phyloP scores from a whole-genome alignment of 2,888 invertebrate species.

The Limnephilus auricula region DNA sequence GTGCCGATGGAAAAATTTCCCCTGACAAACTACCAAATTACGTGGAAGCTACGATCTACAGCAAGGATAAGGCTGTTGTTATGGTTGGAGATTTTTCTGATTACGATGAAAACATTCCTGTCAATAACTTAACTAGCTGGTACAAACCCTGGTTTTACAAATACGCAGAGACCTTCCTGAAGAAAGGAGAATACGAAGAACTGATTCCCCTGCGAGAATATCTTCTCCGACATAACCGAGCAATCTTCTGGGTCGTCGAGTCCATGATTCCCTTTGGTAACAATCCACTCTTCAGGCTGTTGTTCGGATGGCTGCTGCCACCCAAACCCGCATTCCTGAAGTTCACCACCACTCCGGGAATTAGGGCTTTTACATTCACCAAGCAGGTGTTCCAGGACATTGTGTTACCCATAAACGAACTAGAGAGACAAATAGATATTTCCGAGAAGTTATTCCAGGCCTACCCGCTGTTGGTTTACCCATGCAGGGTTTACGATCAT shows the following conservation, averaged over 20 bases:
- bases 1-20: slow-evolving; percentile 75
- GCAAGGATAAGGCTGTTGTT: slow-evolving; percentile 80
- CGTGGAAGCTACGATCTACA: slow-evolving; percentile 82
- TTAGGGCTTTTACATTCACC: slow-evolving; percentile 83
- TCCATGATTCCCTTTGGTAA: slow-evolving; percentile 86
- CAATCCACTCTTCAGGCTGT: slow-evolving; percentile 78
- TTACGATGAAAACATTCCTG: slow-evolving; percentile 74
- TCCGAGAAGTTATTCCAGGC: slow-evolving; percentile 81
- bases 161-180: slow-evolving; percentile 79
- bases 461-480: slow-evolving; percentile 83
- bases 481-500: slow-evolving; percentile 82
- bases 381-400: slow-evolving; percentile 86
- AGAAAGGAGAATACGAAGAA: slow-evolving; percentile 77
- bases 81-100: slow-evolving; percentile 83
- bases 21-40: slow-evolving; percentile 78
- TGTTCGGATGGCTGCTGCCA: slow-evolving; percentile 83
- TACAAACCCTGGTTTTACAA: slow-evolving; percentile 87
- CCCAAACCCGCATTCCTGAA: slow-evolving; percentile 86
- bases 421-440: slow-evolving; percentile 81
- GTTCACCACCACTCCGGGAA: slow-evolving; percentile 83
- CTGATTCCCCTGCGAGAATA: slow-evolving; percentile 82
- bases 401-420: slow-evolving; percentile 81
- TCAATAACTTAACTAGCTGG: slow-evolving; percentile 81
- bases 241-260: slow-evolving; percentile 86
- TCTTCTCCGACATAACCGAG: slow-evolving; percentile 81